Evolutionary conservation across 2,797 vertebrate genomes (phyloP).

Genomic region (Erpetoichthys calabaricus): DNA sequence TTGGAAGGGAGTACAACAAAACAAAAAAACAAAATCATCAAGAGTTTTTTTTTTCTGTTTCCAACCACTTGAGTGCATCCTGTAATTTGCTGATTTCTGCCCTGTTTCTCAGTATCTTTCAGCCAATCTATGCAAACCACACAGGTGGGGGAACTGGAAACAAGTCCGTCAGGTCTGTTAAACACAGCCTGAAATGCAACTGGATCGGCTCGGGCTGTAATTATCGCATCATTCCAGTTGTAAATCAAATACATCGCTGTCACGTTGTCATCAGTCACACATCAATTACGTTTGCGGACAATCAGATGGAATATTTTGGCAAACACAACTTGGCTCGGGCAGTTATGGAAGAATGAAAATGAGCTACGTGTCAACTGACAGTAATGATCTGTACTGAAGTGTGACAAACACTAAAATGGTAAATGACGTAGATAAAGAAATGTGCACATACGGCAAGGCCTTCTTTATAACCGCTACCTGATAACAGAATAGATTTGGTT

Average conservation of each 20-base stretch:
- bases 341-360: no score
- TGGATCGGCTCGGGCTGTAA: conserved; percentile 33
- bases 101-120: conserved; percentile 24
- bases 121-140: conserved; percentile 34
- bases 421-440: no score
- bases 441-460: no score
- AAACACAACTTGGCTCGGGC: conserved; percentile 18
- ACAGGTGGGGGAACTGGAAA: conserved; percentile 44
- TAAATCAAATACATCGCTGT: conserved; percentile 42
- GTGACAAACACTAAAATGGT: no score
- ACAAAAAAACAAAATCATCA: no score
- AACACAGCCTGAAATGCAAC: conserved; percentile 34
- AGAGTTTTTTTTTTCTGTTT: no score
- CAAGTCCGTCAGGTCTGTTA: conserved; percentile 50
- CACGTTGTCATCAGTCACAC: conserved; percentile 29
- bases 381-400: no score
- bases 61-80: conserved; percentile 28
- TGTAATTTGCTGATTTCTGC: conserved; percentile 29
- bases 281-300: conserved; percentile 23
- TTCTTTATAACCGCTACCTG: no score
- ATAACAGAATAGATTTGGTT: no score
- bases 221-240: conserved; percentile 42
- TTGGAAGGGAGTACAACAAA: no score
- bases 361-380: no score
- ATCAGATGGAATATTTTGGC: conserved; percentile 24